Base-by-base conservation (phyloP, 2,113 vertebrate genomes). In the Corydoras sp. region DNA sequence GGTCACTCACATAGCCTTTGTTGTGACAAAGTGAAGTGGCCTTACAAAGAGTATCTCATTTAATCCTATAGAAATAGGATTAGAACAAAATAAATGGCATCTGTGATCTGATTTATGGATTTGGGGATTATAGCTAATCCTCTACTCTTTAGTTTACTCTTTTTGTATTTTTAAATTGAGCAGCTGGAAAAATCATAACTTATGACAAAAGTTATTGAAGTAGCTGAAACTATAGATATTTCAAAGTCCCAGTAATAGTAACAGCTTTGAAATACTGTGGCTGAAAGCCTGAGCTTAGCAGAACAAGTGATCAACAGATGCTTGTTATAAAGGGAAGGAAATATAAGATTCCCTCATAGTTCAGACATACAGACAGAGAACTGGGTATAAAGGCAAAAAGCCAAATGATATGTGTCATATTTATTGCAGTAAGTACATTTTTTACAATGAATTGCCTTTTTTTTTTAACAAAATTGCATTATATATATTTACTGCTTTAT, bases 61-160 rank as follows among this genome's bases (percentile, higher is more conserved):
- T 65, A 81, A 79, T 79, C 76, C 77, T 69, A 53, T 50, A 32
- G 64, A 76, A 73, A 76, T 18, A 65, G 68, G 64, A 78, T 81
- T 70, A 71, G 58, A 59, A 58, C 14, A 55, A 61, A 43, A 18
- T 10, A 56, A 50, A 67, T 8, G 4, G 35, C 35, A 50, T 15
- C 10, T 74, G 69, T 79, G 76, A 79, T 79, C 59, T 10, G 2
- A 65, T 81, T 32, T 71, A 65, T 35, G 48, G 63, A 59, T 11
- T 35, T 15, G 9, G 50, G 56, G 58, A 60, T 69, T 69, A 69
- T 18, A 60, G 56, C 30, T 69, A 60, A 69, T 69, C 68, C 32
- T 14, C 15, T 6, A 66, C 51, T 62, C 24, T 48, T 58, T 15
- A 58, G 32, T 31, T 58, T 31, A 58, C 51, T 6, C 49, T 51